These are phyloP conservation scores for Silurus asotus DNA, from an alignment of 2,113 vertebrate genomes.

Conservation along the genomic window DNA sequence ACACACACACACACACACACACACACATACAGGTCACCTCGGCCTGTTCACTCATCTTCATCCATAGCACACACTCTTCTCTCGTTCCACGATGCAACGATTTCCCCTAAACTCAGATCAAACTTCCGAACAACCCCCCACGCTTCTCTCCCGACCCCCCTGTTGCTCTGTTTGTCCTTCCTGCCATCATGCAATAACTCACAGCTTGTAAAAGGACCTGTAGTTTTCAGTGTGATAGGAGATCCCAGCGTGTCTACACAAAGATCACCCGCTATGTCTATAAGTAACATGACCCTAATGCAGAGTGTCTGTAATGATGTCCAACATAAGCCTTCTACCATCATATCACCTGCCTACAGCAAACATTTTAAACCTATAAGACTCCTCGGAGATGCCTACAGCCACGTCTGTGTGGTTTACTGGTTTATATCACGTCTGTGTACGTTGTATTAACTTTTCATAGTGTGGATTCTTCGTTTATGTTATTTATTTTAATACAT, in stretches of 20 bases:
- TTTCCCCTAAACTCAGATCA: conserved; percentile 61
- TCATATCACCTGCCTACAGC: conserved; percentile 24
- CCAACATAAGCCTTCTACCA: conserved; percentile 53
- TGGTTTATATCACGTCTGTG: neutral
- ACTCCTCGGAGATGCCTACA: neutral
- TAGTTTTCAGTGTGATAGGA: conserved; percentile 8
- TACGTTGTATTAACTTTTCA: neutral
- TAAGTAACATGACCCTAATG: conserved; percentile 63
- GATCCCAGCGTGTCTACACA: conserved; percentile 15
- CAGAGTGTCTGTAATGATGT: conserved; percentile 62
- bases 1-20: conserved; percentile 5
- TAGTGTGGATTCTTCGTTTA: neutral
- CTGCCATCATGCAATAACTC: conserved; percentile 54
- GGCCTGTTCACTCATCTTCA: neutral
- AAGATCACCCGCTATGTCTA: conserved; percentile 37
- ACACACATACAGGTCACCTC: conserved; percentile 31
- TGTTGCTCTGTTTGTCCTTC: conserved; percentile 60
- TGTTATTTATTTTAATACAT: neutral
- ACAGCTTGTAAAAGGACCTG: conserved; percentile 44
- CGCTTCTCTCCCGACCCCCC: conserved; percentile 17
- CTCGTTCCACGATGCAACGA: conserved; percentile 45
- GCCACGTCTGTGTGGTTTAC: neutral
- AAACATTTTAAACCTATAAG: neutral
- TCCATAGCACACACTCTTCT: neutral
- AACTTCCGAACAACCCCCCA: conserved; percentile 27